Percentiles rank a stretch among this genome's conserved stretches.
These are phyloP conservation scores for Nipponacmea schrenckii DNA, from an alignment of 2,888 invertebrate species.

Conservation along the genomic window DNA sequence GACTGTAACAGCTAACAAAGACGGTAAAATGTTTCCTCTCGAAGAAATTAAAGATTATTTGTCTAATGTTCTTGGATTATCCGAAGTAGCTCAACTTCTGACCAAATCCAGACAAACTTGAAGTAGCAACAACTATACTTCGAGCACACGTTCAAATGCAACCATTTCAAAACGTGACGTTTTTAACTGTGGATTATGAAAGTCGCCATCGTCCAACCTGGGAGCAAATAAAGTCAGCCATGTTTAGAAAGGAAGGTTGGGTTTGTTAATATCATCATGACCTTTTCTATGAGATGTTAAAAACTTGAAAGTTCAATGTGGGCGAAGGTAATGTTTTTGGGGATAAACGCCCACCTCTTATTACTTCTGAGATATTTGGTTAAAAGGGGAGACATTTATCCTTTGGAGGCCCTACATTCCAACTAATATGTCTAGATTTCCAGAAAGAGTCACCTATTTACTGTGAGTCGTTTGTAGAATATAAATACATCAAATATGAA, in stretches of 20 bases:
- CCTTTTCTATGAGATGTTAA: conserved; percentile 30
- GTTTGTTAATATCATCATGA: conserved; percentile 35
- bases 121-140: conserved; percentile 26
- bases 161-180: conserved; percentile 32
- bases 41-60: conserved; percentile 32
- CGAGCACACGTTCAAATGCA: conserved; percentile 21
- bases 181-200: conserved; percentile 21
- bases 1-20: too few species aligned
- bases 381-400: conserved; percentile 30
- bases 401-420: conserved; percentile 38
- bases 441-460: conserved; percentile 31
- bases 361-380: conserved; percentile 29
- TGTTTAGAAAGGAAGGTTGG: conserved; percentile 30
- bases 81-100: conserved; percentile 18
- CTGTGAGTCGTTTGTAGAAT: conserved; percentile 34
- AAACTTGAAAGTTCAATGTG: conserved; percentile 26
- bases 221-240: conserved; percentile 27
- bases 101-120: conserved; percentile 16
- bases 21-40: conserved; percentile 26
- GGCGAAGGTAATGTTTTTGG: conserved; percentile 20
- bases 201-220: conserved; percentile 27
- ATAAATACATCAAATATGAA: conserved; percentile 33
- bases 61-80: conserved; percentile 18
- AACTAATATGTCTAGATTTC: conserved; percentile 31
- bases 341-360: conserved; percentile 33